Evolutionary conservation across 2,113 vertebrate genomes (phyloP).

Genomic region (Sinocyclocheilus anophthalmus): DNA sequence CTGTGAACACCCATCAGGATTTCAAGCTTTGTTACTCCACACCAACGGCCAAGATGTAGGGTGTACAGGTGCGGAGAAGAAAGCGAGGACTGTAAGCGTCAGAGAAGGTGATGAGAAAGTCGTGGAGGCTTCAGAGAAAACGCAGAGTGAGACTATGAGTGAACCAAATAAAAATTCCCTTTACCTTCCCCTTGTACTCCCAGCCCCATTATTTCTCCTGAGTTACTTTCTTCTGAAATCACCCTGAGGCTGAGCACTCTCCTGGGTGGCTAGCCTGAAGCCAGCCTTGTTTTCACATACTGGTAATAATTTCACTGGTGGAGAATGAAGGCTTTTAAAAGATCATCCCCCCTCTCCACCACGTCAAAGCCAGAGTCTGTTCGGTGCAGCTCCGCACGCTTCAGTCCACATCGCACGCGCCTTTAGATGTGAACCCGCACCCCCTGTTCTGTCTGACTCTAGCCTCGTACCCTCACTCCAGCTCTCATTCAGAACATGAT

Average conservation of each 20-base stretch:
- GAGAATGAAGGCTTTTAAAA: slow-evolving; percentile 74
- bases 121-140: slow-evolving; percentile 39
- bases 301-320: slow-evolving; percentile 73
- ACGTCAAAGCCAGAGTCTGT: slow-evolving; percentile 48
- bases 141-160: slow-evolving; percentile 41
- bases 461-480: not conserved
- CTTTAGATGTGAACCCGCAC: slow-evolving; percentile 40
- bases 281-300: slow-evolving; percentile 74
- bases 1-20: slow-evolving; percentile 22
- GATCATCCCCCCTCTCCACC: slow-evolving; percentile 59
- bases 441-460: slow-evolving; percentile 10
- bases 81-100: slow-evolving; percentile 44
- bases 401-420: slow-evolving; percentile 24
- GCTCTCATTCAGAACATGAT: slow-evolving; percentile 36
- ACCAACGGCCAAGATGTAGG: slow-evolving; percentile 30
- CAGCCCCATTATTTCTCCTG: slow-evolving; percentile 72
- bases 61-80: slow-evolving; percentile 38
- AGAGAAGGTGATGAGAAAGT: slow-evolving; percentile 48
- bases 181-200: slow-evolving; percentile 64
- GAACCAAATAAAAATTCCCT: slow-evolving; percentile 66
- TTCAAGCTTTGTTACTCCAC: slow-evolving; percentile 39
- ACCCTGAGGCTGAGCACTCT: slow-evolving; percentile 77
- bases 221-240: slow-evolving; percentile 75
- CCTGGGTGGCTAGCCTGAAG: slow-evolving; percentile 77
- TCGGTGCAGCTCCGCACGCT: slow-evolving; percentile 23